phyloP scores from a whole-genome alignment of 2,113 vertebrate genomes.

The Hyla sarda region DNA sequence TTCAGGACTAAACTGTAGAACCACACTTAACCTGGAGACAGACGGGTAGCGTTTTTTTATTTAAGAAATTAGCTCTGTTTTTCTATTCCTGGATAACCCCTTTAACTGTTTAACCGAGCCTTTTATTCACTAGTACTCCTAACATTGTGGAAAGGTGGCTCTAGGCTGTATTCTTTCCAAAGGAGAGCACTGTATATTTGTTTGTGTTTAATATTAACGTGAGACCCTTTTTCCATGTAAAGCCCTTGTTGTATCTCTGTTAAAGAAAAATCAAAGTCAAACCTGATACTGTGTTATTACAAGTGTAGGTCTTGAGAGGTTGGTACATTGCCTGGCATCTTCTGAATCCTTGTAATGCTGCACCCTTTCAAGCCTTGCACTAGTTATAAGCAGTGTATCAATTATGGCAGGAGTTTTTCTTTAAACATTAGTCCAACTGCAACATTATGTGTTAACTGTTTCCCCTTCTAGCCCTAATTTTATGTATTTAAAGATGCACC shows the following conservation, averaged over 20 bases:
- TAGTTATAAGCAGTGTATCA: neutral
- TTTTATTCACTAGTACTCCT: neutral
- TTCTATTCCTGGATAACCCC: too few species aligned
- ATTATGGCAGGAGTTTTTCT: neutral
- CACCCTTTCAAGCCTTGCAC: neutral
- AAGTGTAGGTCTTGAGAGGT: neutral
- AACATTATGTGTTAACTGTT: neutral
- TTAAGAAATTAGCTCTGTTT: too few species aligned
- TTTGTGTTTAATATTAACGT: neutral
- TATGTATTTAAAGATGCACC: constrained; percentile 15
- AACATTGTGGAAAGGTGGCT: neutral
- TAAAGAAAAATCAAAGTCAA: neutral
- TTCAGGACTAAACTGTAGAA: too few species aligned
- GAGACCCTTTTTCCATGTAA: neutral
- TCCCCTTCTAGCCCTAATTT: constrained; percentile 17
- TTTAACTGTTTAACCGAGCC: neutral
- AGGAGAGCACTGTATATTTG: neutral
- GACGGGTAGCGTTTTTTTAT: too few species aligned
- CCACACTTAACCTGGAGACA: too few species aligned
- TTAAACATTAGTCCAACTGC: neutral
- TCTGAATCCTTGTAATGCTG: neutral
- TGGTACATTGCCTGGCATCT: neutral
- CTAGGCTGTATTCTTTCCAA: neutral
- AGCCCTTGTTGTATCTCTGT: constrained; percentile 20
- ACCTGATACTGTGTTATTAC: neutral